Conservation (phyloP, 1,140 invertebrate species). For the Drosophila persimilis region DNA sequence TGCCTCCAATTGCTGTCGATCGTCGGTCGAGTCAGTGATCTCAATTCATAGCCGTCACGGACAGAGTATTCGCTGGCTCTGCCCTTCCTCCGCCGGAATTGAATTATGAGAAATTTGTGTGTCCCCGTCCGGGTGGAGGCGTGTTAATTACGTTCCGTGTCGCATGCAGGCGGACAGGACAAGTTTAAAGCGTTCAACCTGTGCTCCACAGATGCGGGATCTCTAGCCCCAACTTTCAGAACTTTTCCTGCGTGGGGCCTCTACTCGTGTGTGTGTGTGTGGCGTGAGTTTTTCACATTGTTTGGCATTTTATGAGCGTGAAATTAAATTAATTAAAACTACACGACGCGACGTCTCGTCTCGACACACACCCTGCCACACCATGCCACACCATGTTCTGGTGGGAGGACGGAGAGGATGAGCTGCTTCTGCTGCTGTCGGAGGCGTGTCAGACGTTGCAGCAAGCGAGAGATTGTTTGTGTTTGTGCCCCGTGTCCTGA, state of each 20-base stretch:
- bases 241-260: conserved; percentile 10
- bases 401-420: not conserved
- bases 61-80: conserved; percentile 1
- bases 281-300: conserved; percentile 59
- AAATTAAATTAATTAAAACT: conserved; percentile 81
- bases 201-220: conserved; percentile 10
- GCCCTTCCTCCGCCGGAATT: conserved; percentile 46
- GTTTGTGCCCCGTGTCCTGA: conserved; percentile 13
- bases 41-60: not conserved
- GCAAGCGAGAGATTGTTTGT: conserved; percentile 2
- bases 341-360: conserved; percentile 28
- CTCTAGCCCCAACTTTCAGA: conserved; percentile 12
- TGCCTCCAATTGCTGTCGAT: conserved; percentile 53
- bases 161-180: conserved; percentile 45
- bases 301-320: conserved; percentile 69
- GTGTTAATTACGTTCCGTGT: conserved; percentile 54
- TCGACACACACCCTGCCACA: too few species aligned
- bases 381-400: conserved; percentile 11
- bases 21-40: conserved; percentile 13
- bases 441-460: conserved; percentile 32
- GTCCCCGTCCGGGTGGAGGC: not conserved
- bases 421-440: conserved; percentile 10
- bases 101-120: conserved; percentile 49
- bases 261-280: conserved; percentile 7
- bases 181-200: conserved; percentile 30